Evolutionary conservation across 2,113 vertebrate genomes (phyloP).

Genomic region (Brachypodius melanocephalos): DNA sequence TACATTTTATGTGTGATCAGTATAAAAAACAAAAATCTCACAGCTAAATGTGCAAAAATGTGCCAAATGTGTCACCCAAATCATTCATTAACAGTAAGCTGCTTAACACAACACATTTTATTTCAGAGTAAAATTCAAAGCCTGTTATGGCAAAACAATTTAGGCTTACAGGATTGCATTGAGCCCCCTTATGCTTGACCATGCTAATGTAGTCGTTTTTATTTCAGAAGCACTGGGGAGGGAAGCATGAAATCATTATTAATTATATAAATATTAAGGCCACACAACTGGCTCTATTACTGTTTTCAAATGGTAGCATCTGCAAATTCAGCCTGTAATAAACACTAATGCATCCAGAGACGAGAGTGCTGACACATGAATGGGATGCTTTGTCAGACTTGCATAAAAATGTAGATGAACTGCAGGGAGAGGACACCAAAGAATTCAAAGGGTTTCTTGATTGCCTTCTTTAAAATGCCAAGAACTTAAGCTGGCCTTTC

Average conservation of each 20-base stretch:
- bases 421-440: conserved; percentile 55
- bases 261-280: conserved; percentile 54
- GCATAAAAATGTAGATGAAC: conserved; percentile 77
- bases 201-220: conserved; percentile 7
- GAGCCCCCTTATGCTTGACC: not conserved
- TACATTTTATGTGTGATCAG: not conserved
- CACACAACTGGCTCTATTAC: conserved; percentile 18
- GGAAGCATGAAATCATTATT: conserved; percentile 47
- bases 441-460: conserved; percentile 78
- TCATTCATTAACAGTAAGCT: conserved; percentile 10
- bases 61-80: not conserved
- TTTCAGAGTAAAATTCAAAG: conserved; percentile 27
- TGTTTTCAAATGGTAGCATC: conserved; percentile 57
- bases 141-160: conserved; percentile 8
- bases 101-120: conserved; percentile 18
- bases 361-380: conserved; percentile 69
- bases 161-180: not conserved
- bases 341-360: conserved; percentile 66
- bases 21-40: not conserved
- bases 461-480: conserved; percentile 81
- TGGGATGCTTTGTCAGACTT: conserved; percentile 74
- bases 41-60: not conserved
- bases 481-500: conserved; percentile 78
- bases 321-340: conserved; percentile 71
- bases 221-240: conserved; percentile 46